Evolutionary conservation across 2,888 invertebrate genomes (phyloP), one percentile per base, ranked within the genome.

Genomic region (Blastobasis lacticolella): DNA sequence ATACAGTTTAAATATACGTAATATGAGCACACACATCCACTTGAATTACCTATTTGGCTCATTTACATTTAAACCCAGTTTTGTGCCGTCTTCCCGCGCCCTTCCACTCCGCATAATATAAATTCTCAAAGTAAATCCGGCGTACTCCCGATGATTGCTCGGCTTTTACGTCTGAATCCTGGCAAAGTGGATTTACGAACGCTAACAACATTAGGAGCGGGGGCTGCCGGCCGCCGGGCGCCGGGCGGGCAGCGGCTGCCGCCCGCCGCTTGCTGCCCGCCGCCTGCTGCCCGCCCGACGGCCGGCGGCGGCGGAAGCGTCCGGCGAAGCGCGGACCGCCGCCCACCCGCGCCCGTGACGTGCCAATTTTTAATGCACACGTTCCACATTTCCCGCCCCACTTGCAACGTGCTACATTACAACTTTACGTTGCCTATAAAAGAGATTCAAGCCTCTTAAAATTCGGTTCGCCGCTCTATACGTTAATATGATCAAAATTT

Each of bases 241-340:
- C 10, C 5, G 10, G 5, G 44, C 44, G 5, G 5, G 44, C n/a
- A 23, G 23, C 23, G 23, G 23, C 23, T 23, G 23, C 23, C 23
- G 23, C 23, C 23, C 23, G 23, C 23, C 23, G 23, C 23, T 23
- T 67, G 67, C 63, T 64, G 63, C 49, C 57, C 36, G 38, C 45
- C 40, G 40, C 37, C 38, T 48, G 42, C 54, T 48, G 52, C 52
- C 45, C 54, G 56, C 50, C 52, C 48, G 23, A 6, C 44, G 50
- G 50, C 50, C 49, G 45, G 40, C 61, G 42, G 48, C 51, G 54
- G 23, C 23, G 23, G 23, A 23, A 23, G 23, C 23, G 23, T 23
- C 23, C 23, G 23, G 23, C 23, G 23, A 23, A 23, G 23, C 23
- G 23, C 23, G 23, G n/a, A n/a, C n/a, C 23, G 1, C 23, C 23